Percentiles rank a stretch among this genome's conserved stretches.
phyloP scores from a whole-genome alignment of 2,888 invertebrate genomes.

The Lacanobia wlatinum region DNA sequence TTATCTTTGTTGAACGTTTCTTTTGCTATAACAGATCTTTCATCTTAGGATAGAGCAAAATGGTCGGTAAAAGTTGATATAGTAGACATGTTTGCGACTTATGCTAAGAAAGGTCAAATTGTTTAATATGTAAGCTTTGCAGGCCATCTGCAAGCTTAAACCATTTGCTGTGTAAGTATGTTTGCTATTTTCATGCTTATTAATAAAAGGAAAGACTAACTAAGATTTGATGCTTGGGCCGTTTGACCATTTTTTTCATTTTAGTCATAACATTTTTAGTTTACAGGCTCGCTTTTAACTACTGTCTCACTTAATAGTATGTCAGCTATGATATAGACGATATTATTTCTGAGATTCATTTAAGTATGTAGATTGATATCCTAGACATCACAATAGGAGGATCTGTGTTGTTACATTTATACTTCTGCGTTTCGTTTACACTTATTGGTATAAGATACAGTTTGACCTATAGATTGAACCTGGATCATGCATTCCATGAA shows the following conservation, averaged over 20 bases:
- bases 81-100: no score
- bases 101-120: no score
- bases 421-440: neutral
- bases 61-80: neutral
- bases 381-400: neutral
- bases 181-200: neutral
- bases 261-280: neutral
- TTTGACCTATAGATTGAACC: neutral
- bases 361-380: neutral
- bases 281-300: no score
- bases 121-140: no score
- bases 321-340: no score
- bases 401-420: neutral
- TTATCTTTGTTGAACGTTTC: conserved; percentile 13
- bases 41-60: neutral
- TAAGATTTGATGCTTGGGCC: no score
- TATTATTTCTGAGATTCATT: no score
- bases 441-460: neutral
- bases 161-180: no score
- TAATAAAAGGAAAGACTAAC: neutral
- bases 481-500: neutral
- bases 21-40: neutral
- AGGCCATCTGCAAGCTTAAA: no score
- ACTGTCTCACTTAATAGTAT: no score
- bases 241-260: neutral